Base-by-base conservation (phyloP, 2,888 invertebrate species). In the Volucella inflata region DNA sequence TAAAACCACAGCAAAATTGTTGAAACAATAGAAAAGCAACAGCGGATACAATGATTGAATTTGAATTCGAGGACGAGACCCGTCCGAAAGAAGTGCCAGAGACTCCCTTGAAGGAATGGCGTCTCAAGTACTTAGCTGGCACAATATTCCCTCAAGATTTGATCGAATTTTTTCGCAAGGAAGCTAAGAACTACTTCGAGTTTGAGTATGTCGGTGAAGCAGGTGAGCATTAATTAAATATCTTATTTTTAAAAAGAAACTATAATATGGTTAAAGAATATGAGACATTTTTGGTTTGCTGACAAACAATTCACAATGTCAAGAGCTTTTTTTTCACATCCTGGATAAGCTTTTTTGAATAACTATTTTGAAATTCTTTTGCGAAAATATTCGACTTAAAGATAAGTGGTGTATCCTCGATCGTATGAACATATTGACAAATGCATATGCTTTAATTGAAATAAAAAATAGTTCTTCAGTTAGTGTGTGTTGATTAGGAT, bases 51-150 rank as follows among this genome's bases (percentile, higher is more conserved):
- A 42, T 84, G 79, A 76, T 84, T 71, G 80, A 80, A 60, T 75
- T 84, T 14, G 80, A 84, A 55, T 76, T 84, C 30, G 84, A 84
- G 48, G 84, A 84, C 30, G 84, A 71, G n/a, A 62, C 68, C 11
- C 84, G 84, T 71, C 84, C 80, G 36, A 77, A 80, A 14, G 81
- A 81, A n/a, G 76, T 77, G 4, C 44, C 84, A 12, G 89, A 87
- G 68, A 89, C 90, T 21, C 91, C 91, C 11, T 77, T 92, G 12
- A 92, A 92, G 88, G 90, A 92, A 87, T 92, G 92, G 92, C 91
- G 92, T 78, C 89, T 91, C 10, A 91, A 91, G 87, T 89, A 89
- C 53, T 91, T 91, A 79, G 88, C 90, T 65, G 92, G 91, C 57
- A 90, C 90, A 70, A 87, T 92, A 71, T 88, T 89, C 51, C 89